Base-by-base conservation (phyloP, 1,140 invertebrate species). In the Drosophila busckii region DNA sequence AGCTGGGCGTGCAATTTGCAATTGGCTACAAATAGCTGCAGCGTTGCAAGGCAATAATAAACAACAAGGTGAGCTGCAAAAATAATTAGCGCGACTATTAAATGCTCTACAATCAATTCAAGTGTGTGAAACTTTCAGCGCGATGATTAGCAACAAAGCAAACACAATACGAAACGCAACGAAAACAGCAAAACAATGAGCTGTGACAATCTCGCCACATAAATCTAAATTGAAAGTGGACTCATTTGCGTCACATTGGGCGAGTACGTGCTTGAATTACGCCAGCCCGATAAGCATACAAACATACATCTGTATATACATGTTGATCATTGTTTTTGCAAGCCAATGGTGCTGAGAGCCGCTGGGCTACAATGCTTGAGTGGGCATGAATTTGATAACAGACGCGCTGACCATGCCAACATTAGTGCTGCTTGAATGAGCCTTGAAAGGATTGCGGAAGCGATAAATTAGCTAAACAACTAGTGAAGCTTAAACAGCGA, bases 171-270 rank as follows among this genome's bases (percentile, higher is more conserved):
- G n/a, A 3, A 22, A 1, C 10, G 16, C 17, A 16, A n/a, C 15
- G 34, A 22, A 16, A 55, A 12, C 13, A 26, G 25, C 37, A 23
- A 22, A 62, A 46, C 65, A 48, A 16, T 50, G 52, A 25, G 23
- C 56, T 46, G 25, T 32, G 45, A 38, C 50, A 69, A 70, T 70
- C 50, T 53, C 16, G 12, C 26, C 29, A 31, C 55, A 78, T 80
- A 78, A 76, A 80, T 80, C 70, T 38, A 66, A 76, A 70, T 76
- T 78, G 66, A 76, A 76, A 76, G 61, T 48, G 55, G 26, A 22
- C 70, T 48, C 59, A 75, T 75, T 76, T 65, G 49, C 34, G 50
- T 54, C 48, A 22, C 19, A 20, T 25, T 13, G 1, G 15, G 5
- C 38, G 28, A 29, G 48, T 41, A 64, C 68, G 49, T 55, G 62